Conservation (phyloP, 2,113 vertebrate genomes). For the Eudyptes chrysolophus region DNA sequence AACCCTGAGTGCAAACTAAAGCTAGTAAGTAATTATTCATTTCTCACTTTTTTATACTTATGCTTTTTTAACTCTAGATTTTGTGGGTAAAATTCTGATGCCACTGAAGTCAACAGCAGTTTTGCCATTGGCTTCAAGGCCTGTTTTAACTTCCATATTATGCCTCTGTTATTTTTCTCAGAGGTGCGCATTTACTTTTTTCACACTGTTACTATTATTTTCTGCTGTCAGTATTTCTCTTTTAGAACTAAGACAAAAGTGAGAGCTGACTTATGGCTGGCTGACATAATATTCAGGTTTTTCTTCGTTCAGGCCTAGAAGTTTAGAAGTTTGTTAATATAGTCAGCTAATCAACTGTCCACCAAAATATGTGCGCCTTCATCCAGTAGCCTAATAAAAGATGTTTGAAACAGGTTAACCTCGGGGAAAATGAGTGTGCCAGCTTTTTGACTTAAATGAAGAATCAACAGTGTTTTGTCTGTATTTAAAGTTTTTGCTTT, state of each 20-base stretch:
- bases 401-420: neutral
- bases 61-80: neutral
- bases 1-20: neutral
- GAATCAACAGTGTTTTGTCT: constrained; percentile 11
- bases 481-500: constrained; percentile 9
- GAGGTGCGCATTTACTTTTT: neutral
- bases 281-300: neutral
- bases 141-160: neutral
- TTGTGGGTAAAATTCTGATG: neutral
- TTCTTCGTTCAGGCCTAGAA: neutral
- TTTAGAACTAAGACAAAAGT: neutral
- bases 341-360: neutral
- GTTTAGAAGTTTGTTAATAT: neutral
- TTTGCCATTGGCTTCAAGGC: neutral
- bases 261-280: neutral
- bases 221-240: neutral
- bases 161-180: neutral
- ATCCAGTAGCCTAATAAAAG: neutral
- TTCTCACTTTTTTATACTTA: neutral
- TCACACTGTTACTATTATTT: neutral
- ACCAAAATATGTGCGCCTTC: neutral
- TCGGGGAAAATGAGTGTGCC: neutral
- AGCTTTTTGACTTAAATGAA: constrained; percentile 20
- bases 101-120: neutral
- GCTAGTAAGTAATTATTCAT: neutral